Base-by-base conservation (phyloP, 1,140 invertebrate species). In the Rhysida immarginata region DNA sequence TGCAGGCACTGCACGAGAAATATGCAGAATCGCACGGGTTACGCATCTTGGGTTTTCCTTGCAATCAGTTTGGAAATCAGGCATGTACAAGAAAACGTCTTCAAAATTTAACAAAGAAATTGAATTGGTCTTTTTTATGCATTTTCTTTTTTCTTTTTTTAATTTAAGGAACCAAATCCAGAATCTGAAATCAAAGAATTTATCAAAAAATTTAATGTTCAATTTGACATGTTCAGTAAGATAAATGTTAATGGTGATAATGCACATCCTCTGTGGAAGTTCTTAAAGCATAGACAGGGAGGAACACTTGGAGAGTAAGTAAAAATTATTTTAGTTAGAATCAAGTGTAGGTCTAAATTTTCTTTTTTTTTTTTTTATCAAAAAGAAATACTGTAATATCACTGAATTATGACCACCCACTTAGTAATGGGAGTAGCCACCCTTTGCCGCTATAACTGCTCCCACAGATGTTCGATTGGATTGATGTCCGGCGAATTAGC, bases 1-100 rank as follows among this genome's bases (percentile, higher is more conserved):
- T 92, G n/a, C 80, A 80, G 25, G 73, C 79, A 54, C 66, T 92
- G 5, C 80, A 87, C 64, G 75, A 84, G 43, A 78, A 83, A 62
- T 85, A 82, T 65, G 76, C 68, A 26, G 78, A 81, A 26, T 66
- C 63, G 14, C 69, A 77, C 60, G 81, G 81, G 24, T 70, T 90
- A 57, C 77, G 76, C 63, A 87, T 93, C 61, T 68, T 91, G 2
- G 92, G 82, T 2, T 96, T 96, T 71, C 92, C 92, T 0, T 94
- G 89, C 65, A 94, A 96, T 70, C 89, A 96, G 66, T 96, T 96
- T 70, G 79, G 74, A n/a, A 72, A 75, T 0, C 89, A 81, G 68
- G 68, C 68, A 61, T 56, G 51, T 54, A 13, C 5, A 35, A 35
- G 16, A 5, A 8, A 35, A 8, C 16, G 5, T 35, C 5, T 35